Base-by-base conservation (phyloP, 2,797 vertebrate genomes). In the Sternarchorhynchus goeldii region DNA sequence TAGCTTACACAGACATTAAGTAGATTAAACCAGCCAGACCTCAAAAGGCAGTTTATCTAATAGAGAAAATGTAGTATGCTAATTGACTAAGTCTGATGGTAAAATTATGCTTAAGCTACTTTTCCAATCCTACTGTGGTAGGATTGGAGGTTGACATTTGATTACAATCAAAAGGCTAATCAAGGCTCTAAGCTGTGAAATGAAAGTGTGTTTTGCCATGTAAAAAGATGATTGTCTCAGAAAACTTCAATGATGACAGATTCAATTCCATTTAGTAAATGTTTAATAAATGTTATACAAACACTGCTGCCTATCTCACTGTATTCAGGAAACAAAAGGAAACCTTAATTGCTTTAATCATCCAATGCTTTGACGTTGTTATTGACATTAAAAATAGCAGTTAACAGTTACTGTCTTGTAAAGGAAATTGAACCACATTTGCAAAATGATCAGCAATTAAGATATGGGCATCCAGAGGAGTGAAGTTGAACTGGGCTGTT, bases 281-380 rank as follows among this genome's bases (percentile, higher is more conserved):
- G 92, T 95, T 98, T 96, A 96, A 96, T 96, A 96, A 96, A 95
- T 94, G 93, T 93, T 95, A 93, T 93, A 91, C 94, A 96, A 96
- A 96, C 94, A 96, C 91, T 89, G 92, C 82, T 85, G 80, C 57
- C 68, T 94, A 95, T 96, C 94, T 94, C 87, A 90, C 91, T 89
- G 89, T 86, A 93, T 95, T 95, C 88, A 77, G 89, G 94, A 98
- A 98, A 97, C 95, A 97, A 96, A 95, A 92, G 93, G 92, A 96
- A 96, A 93, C 94, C 96, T 96, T 97, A 99, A 99, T 97, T 97
- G 95, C 95, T 96, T 96, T 97, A 96, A 99, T 99, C 96, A 96
- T 94, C 93, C 91, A 87, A 88, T 87, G 93, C 94, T 95, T 96
- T 97, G 95, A 96, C 94, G 93, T 96, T 93, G 87, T 92, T 93